phyloP scores from a whole-genome alignment of 2,888 invertebrate species.

The Hypomecis atomaria region DNA sequence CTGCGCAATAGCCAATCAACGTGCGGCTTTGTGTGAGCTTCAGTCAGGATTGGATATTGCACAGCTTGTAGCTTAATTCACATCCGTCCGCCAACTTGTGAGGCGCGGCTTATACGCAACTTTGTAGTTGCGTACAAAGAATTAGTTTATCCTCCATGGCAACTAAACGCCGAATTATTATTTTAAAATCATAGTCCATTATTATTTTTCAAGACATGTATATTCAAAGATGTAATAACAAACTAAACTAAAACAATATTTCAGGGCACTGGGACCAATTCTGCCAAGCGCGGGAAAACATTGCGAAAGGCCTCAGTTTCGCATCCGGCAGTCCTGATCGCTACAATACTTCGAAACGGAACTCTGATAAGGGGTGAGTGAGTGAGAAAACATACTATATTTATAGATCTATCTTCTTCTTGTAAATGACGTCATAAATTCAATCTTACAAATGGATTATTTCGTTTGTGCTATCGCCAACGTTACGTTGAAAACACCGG shows the following conservation, averaged over 20 bases:
- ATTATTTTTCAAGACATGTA: no score
- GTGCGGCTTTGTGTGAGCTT: no score
- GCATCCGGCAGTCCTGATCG: conserved; percentile 52
- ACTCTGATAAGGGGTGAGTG: conserved; percentile 59
- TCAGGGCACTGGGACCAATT: conserved; percentile 73
- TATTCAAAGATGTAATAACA: not conserved
- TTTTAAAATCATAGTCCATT: no score
- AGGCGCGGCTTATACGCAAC: no score
- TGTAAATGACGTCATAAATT: conserved; percentile 9
- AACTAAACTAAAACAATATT: conserved; percentile 29
- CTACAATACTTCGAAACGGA: conserved; percentile 49
- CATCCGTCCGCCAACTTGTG: no score
- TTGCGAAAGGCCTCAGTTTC: conserved; percentile 65
- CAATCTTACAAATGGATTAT: conserved; percentile 21
- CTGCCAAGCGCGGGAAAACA: conserved; percentile 66
- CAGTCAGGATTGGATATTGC: no score
- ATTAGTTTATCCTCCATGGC: no score
- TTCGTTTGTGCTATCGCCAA: conserved; percentile 46
- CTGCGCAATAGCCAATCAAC: no score
- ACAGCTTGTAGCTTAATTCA: no score
- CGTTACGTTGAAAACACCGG: conserved; percentile 60
- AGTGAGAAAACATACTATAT: not conserved
- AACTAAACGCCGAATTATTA: no score
- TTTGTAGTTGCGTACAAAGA: no score
- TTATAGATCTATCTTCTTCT: not conserved